Percentiles rank a stretch among this genome's conserved stretches.
phyloP scores from a whole-genome alignment of 2,888 invertebrate genomes.

The Calliscelio sp. region DNA sequence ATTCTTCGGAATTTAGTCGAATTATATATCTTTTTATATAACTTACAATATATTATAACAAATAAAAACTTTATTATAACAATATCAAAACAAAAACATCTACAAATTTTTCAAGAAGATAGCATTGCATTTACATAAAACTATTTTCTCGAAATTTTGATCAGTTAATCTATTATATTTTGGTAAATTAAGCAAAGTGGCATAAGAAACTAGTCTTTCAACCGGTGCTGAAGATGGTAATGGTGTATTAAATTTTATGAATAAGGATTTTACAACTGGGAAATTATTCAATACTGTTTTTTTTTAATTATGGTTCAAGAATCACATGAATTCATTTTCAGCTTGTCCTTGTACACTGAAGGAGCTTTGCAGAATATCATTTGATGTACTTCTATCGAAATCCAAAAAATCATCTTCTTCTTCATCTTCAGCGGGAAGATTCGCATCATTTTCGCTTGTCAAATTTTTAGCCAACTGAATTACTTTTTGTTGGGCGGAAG shows the following conservation, averaged over 20 bases:
- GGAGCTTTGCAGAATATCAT: background rate
- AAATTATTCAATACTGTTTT: background rate
- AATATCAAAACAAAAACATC: background rate
- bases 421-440: background rate
- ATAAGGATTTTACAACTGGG: background rate
- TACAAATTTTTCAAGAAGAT: background rate
- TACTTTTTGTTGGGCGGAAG: background rate
- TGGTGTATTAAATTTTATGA: constrained; percentile 2
- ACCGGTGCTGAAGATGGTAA: background rate
- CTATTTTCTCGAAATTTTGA: background rate
- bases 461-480: background rate
- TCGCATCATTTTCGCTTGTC: background rate
- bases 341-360: background rate
- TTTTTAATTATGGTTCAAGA: background rate
- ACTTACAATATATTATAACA: too few relatives aligned
- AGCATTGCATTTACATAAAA: background rate
- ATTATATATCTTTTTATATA: too few relatives aligned
- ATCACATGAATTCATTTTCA: constrained; percentile 2
- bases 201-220: background rate
- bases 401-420: background rate
- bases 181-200: background rate
- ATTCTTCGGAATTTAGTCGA: too few relatives aligned
- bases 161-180: background rate
- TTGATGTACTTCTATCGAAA: background rate
- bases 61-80: too few relatives aligned